Percentiles rank a stretch among this genome's conserved stretches.
These are phyloP conservation scores for Hesperophylax magnus DNA, from an alignment of 1,140 invertebrate species.

Conservation along the genomic window DNA sequence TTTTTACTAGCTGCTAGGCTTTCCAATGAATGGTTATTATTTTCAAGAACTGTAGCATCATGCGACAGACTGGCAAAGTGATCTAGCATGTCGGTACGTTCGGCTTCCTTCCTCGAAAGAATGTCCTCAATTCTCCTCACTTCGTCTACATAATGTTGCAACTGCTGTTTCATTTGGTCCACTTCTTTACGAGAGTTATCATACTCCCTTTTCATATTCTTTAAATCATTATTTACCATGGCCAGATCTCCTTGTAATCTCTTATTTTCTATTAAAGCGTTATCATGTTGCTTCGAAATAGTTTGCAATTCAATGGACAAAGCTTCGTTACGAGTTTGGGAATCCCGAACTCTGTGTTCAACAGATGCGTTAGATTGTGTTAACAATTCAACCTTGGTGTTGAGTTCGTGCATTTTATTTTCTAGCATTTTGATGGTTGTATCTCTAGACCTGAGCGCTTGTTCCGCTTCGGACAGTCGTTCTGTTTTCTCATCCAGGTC, in stretches of 20 bases:
- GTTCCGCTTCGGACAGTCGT: conserved; percentile 70
- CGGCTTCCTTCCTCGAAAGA: conserved; percentile 78
- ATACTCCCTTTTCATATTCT: conserved; percentile 72
- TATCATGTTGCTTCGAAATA: conserved; percentile 69
- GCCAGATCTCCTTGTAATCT: conserved; percentile 77
- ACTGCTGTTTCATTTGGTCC: conserved; percentile 77
- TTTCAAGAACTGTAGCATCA: conserved; percentile 80
- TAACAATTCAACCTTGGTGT: conserved; percentile 63
- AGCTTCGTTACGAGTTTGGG: conserved; percentile 71
- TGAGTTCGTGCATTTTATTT: conserved; percentile 64
- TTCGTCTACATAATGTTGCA: conserved; percentile 82
- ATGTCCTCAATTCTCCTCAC: conserved; percentile 79
- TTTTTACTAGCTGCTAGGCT: conserved; percentile 77
- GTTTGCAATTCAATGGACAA: conserved; percentile 68
- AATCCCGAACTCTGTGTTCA: conserved; percentile 72
- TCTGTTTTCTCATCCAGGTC: conserved; percentile 74
- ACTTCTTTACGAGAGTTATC: conserved; percentile 76
- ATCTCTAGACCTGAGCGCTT: conserved; percentile 70
- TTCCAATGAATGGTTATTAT: conserved; percentile 80
- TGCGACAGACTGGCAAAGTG: conserved; percentile 79
- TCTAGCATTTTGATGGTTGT: conserved; percentile 65
- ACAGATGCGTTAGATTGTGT: conserved; percentile 61
- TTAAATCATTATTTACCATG: conserved; percentile 66
- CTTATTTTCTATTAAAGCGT: conserved; percentile 73
- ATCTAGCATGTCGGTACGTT: conserved; percentile 80